Evolutionary conservation across 2,797 vertebrate genomes (phyloP).

Genomic region (Sternarchorhynchus goeldii): DNA sequence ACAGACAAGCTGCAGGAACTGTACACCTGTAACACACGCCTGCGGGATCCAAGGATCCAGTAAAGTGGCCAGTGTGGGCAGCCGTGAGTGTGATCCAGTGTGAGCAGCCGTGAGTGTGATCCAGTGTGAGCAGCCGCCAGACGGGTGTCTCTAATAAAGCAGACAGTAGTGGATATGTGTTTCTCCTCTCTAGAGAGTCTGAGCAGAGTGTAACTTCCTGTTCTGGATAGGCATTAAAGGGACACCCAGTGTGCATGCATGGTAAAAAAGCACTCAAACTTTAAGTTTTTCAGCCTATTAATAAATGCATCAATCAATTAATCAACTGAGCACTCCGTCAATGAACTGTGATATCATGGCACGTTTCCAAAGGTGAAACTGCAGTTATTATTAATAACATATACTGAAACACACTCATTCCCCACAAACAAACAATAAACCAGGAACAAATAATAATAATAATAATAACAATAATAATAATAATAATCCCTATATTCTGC

Average conservation of each 20-base stretch:
- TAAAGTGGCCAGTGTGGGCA: too few relatives aligned
- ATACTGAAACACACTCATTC: slow-evolving; percentile 22
- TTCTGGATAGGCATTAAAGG: not conserved
- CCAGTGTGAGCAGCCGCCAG: too few relatives aligned
- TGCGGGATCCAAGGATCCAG: too few relatives aligned
- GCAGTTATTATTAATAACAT: slow-evolving; percentile 32
- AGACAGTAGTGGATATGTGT: not conserved
- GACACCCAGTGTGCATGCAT: not conserved
- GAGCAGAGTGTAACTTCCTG: not conserved
- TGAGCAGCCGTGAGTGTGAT: too few relatives aligned
- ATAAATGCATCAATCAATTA: slow-evolving; percentile 3
- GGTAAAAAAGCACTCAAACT: too few relatives aligned
- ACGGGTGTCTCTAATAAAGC: too few relatives aligned
- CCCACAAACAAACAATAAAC: slow-evolving; percentile 16
- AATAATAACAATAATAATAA: slow-evolving; percentile 17
- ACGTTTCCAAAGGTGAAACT: slow-evolving; percentile 33
- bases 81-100: too few relatives aligned
- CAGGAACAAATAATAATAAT: slow-evolving; percentile 15
- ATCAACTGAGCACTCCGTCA: slow-evolving; percentile 7
- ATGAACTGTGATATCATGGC: slow-evolving; percentile 42
- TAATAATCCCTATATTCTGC: slow-evolving; percentile 18
- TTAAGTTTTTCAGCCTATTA: too few relatives aligned
- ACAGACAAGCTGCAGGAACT: too few relatives aligned
- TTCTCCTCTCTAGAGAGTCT: not conserved
- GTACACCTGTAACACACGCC: too few relatives aligned